Evolutionary conservation across 1,140 invertebrate species (phyloP).

Genomic region (Lordiphosa stackelbergi): DNA sequence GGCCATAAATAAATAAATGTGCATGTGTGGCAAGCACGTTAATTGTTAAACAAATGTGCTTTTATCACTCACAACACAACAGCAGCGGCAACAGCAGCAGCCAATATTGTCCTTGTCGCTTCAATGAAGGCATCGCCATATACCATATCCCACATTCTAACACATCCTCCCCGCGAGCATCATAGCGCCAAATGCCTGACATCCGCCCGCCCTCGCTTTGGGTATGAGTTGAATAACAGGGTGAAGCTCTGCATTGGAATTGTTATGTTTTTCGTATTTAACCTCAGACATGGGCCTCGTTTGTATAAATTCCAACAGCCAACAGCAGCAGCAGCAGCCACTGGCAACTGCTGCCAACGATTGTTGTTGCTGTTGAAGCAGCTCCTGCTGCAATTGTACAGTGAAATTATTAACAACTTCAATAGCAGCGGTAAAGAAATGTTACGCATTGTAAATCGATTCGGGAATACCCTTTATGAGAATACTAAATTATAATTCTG

Average conservation of each 20-base stretch:
- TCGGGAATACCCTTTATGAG: too few relatives aligned
- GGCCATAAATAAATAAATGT: conserved; percentile 33
- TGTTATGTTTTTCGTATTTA: conserved; percentile 74
- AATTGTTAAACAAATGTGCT: conserved; percentile 71
- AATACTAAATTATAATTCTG: too few relatives aligned
- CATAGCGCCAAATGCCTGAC: too few relatives aligned
- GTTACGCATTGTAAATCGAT: too few relatives aligned
- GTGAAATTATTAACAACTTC: conserved; percentile 63
- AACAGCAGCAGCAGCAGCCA: conserved; percentile 29
- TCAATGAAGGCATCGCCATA: conserved; percentile 51
- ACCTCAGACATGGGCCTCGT: conserved; percentile 72
- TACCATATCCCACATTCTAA: conserved; percentile 29
- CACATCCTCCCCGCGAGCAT: conserved; percentile 28
- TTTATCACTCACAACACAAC: conserved; percentile 54
- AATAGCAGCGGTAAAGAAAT: conserved; percentile 11
- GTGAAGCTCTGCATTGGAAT: conserved; percentile 32
- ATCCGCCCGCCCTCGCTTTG: conserved; percentile 3
- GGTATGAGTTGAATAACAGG: not conserved
- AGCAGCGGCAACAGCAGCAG: conserved; percentile 11
- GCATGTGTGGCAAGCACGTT: conserved; percentile 57
- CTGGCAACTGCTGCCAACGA: conserved; percentile 26
- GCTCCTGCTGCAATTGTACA: conserved; percentile 58
- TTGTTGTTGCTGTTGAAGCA: conserved; percentile 19
- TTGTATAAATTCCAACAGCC: conserved; percentile 65
- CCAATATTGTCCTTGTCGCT: conserved; percentile 65